Conservation (phyloP, 2,113 vertebrate genomes). For the Phalacrocorax carbo region DNA sequence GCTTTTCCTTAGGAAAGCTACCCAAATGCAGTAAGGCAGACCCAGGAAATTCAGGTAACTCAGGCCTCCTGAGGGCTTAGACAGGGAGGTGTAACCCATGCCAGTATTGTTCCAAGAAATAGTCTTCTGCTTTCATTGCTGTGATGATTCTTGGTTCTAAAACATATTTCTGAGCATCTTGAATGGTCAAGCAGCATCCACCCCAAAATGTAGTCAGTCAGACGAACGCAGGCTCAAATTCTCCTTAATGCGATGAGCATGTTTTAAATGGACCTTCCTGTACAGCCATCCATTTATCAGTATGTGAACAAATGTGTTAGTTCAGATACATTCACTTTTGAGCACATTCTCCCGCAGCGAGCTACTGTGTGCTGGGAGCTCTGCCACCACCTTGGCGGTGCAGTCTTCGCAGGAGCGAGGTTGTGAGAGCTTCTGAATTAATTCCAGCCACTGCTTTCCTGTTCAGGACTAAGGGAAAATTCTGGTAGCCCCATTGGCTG, state of each 20-base stretch:
- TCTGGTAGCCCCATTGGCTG: background rate
- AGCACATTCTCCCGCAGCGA: background rate
- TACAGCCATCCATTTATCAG: conserved; percentile 1
- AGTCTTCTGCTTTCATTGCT: background rate
- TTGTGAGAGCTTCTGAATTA: background rate
- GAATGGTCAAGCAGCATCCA: background rate
- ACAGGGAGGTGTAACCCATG: background rate
- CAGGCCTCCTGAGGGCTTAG: conserved; percentile 18
- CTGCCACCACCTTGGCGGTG: background rate
- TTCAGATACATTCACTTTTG: background rate
- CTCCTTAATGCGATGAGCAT: background rate
- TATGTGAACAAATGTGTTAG: background rate
- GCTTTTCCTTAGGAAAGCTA: conserved; percentile 8
- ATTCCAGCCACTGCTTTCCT: background rate
- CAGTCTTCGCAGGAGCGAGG: background rate
- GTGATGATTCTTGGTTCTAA: background rate
- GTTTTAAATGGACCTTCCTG: background rate
- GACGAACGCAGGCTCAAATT: background rate
- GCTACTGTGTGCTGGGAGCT: background rate
- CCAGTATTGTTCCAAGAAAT: background rate
- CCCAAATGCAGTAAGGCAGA: background rate
- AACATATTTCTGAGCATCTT: background rate
- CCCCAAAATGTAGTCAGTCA: background rate
- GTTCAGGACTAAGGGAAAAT: conserved; percentile 9
- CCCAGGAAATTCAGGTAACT: background rate